phyloP scores from a whole-genome alignment of 2,888 invertebrate species.

The Cryptus viduatorius region DNA sequence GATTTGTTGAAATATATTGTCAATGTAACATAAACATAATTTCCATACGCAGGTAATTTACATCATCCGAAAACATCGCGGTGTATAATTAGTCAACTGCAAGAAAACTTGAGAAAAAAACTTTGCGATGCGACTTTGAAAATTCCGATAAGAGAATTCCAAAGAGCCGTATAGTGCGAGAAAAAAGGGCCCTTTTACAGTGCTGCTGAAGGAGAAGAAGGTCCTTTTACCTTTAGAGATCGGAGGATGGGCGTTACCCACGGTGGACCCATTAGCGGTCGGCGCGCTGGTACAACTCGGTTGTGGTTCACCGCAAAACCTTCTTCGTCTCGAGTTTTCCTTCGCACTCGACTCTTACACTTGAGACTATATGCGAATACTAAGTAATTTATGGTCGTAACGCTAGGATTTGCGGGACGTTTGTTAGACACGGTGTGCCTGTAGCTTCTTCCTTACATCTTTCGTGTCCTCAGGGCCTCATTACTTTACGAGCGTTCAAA shows the following conservation, averaged over 20 bases:
- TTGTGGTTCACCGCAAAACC: constrained; percentile 78
- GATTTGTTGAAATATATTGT: not conserved
- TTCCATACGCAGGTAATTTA: no score
- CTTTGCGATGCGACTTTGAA: constrained; percentile 36
- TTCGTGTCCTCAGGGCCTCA: constrained; percentile 63
- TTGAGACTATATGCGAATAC: constrained; percentile 68
- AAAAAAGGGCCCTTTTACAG: constrained; percentile 29
- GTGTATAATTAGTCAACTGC: no score
- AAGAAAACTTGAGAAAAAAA: constrained; percentile 14
- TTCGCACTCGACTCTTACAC: constrained; percentile 53
- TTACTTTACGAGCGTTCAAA: constrained; percentile 72
- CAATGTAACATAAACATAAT: no score
- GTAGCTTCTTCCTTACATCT: constrained; percentile 33
- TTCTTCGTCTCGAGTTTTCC: constrained; percentile 38
- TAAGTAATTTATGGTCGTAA: constrained; percentile 79
- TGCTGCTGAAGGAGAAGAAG: constrained; percentile 30
- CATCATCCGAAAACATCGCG: no score
- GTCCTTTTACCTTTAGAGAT: constrained; percentile 56
- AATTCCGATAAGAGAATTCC: constrained; percentile 60
- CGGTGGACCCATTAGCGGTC: constrained; percentile 79
- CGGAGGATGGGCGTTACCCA: constrained; percentile 72
- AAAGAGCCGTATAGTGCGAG: constrained; percentile 19
- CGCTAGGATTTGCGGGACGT: constrained; percentile 71
- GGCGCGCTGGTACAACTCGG: constrained; percentile 69
- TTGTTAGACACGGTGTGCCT: constrained; percentile 57